These are phyloP conservation scores for Platerodrilus igneus DNA, from an alignment of 2,888 invertebrate species.

Conservation along the genomic window DNA sequence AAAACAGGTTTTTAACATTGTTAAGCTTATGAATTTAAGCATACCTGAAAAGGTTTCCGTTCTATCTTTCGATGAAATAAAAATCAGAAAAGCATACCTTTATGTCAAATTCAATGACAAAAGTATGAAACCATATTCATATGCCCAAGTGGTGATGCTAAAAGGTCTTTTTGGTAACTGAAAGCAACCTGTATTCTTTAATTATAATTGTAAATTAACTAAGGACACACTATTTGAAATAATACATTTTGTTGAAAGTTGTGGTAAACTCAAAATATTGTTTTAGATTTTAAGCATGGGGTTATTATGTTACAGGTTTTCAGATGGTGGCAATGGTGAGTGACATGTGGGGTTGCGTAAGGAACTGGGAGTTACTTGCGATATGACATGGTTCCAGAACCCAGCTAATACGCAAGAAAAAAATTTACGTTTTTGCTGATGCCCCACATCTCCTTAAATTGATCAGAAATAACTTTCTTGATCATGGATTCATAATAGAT, in stretches of 20 bases:
- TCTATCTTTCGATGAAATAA: constrained; percentile 32
- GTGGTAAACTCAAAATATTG: too few relatives aligned
- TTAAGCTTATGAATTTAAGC: too few relatives aligned
- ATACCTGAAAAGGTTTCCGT: constrained; percentile 24
- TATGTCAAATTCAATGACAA: constrained; percentile 27
- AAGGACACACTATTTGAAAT: constrained; percentile 24
- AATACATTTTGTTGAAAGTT: constrained; percentile 22
- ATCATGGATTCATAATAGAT: constrained; percentile 22
- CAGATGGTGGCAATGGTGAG: constrained; percentile 30
- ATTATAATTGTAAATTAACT: constrained; percentile 27
- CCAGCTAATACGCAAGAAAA: constrained; percentile 20
- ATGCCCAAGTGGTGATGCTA: constrained; percentile 23
- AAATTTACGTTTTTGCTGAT: constrained; percentile 24
- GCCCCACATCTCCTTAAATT: constrained; percentile 27
- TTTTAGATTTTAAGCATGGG: too few relatives aligned
- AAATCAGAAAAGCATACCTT: constrained; percentile 22
- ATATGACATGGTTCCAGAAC: constrained; percentile 20
- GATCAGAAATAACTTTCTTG: constrained; percentile 24
- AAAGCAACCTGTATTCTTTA: constrained; percentile 28
- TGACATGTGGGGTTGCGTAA: constrained; percentile 29
- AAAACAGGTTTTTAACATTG: constrained; percentile 10
- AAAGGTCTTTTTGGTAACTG: constrained; percentile 25
- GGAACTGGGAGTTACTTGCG: constrained; percentile 15
- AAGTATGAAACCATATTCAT: constrained; percentile 23
- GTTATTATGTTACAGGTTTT: constrained; percentile 28